Conservation (phyloP, 1,140 invertebrate genomes). For the Oedothorax gibbosus region DNA sequence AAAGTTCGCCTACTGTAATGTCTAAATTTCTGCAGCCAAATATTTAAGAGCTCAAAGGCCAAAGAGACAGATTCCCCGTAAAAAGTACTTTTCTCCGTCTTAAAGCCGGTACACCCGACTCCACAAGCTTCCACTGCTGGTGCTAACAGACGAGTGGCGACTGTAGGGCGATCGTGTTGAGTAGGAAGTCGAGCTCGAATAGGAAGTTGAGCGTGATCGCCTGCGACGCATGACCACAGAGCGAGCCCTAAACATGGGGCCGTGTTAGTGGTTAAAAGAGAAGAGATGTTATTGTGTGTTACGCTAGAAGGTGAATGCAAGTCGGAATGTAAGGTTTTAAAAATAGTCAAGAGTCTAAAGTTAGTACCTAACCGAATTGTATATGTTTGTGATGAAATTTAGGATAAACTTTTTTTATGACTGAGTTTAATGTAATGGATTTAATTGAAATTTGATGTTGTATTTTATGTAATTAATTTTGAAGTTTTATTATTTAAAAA, state of each 20-base stretch:
- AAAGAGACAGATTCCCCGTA: constrained; percentile 11
- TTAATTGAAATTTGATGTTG: too few species aligned
- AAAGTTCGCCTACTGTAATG: too few species aligned
- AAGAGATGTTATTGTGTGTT: background rate
- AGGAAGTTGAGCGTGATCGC: background rate
- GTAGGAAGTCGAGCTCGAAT: constrained; percentile 23
- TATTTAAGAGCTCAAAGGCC: background rate
- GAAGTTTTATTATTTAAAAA: too few species aligned
- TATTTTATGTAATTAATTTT: too few species aligned
- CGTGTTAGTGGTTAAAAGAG: constrained; percentile 32
- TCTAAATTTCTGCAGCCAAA: constrained; percentile 50
- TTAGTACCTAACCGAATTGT: too few species aligned
- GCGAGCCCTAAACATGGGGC: constrained; percentile 48
- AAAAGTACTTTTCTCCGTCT: constrained; percentile 27
- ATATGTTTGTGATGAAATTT: too few species aligned
- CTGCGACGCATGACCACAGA: constrained; percentile 42
- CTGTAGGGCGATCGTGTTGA: constrained; percentile 43
- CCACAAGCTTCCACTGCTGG: constrained; percentile 51
- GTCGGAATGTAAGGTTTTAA: too few species aligned
- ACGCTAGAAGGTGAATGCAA: too few species aligned
- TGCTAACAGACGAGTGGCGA: constrained; percentile 41
- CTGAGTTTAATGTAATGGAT: too few species aligned
- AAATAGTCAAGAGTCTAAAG: too few species aligned
- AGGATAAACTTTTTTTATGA: too few species aligned
- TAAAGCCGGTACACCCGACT: constrained; percentile 42